A percentile compares a stretch with the other conserved stretches of the same genome.
Evolutionary conservation across 2,797 vertebrate species (phyloP).

Genomic region (Limnodromus scolopaceus): DNA sequence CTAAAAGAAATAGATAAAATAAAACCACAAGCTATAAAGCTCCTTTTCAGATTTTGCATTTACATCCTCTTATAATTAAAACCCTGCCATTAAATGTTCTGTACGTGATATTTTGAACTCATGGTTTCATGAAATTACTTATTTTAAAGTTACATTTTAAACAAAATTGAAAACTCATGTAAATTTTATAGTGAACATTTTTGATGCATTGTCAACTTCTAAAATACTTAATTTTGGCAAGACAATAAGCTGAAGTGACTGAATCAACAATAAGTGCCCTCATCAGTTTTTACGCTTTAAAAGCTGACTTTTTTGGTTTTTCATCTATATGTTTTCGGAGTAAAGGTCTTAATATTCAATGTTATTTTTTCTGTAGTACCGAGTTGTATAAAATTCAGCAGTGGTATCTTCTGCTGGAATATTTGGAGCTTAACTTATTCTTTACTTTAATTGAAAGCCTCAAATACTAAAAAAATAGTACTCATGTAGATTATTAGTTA

Average conservation of each 20-base stretch:
- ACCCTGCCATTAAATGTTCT: background rate
- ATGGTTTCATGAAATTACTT: background rate
- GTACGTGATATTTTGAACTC: background rate
- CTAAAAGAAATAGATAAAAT: background rate
- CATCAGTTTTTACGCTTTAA: background rate
- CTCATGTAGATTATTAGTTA: background rate
- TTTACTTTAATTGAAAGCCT: background rate
- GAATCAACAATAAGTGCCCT: background rate
- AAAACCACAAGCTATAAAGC: background rate
- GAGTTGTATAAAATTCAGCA: background rate
- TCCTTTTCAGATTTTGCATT: background rate
- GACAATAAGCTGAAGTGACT: background rate
- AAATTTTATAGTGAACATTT: background rate
- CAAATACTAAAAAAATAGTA: background rate
- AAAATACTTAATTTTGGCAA: background rate
- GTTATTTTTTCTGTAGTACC: background rate
- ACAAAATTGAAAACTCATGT: background rate
- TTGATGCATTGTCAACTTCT: background rate
- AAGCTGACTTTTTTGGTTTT: background rate
- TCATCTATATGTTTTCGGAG: background rate
- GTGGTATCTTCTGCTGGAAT: background rate
- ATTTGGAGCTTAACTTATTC: background rate
- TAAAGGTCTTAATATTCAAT: background rate
- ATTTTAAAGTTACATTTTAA: background rate
- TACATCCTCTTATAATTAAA: background rate